These are phyloP conservation scores for Luperina testacea DNA, from an alignment of 2,888 invertebrate genomes.

Conservation along the genomic window DNA sequence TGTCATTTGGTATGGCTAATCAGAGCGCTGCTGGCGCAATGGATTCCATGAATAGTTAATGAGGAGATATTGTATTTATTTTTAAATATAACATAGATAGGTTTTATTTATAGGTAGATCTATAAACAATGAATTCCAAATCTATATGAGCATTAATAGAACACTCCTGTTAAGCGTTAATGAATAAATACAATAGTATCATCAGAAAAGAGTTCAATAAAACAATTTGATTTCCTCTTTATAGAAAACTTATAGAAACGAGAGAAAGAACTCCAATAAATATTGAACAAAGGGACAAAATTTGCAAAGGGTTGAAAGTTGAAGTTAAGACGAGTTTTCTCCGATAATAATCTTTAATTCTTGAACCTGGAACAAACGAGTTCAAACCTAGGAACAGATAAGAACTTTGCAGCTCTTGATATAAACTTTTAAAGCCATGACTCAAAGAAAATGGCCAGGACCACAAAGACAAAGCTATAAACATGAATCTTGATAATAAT, in stretches of 20 bases:
- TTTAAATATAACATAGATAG: background rate
- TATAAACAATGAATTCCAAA: background rate
- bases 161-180: background rate
- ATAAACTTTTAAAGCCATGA: conserved; percentile 67
- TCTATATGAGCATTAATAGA: background rate
- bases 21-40: conserved; percentile 16
- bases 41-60: conserved; percentile 32
- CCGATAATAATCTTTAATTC: conserved; percentile 68
- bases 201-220: background rate
- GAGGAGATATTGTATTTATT: background rate
- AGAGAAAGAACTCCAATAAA: conserved; percentile 54
- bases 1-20: conserved; percentile 38
- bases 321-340: conserved; percentile 58
- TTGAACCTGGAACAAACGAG: conserved; percentile 70
- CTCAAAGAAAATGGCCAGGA: conserved; percentile 63
- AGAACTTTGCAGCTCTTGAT: conserved; percentile 71
- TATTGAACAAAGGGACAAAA: conserved; percentile 60
- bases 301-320: conserved; percentile 60
- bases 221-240: conserved; percentile 11
- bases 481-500: conserved; percentile 68
- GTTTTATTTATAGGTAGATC: too few relatives aligned
- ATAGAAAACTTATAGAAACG: conserved; percentile 30
- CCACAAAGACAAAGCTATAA: conserved; percentile 66
- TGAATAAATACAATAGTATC: background rate
- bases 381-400: conserved; percentile 70